Evolutionary conservation across 2,888 invertebrate species (phyloP), one percentile per base, ranked within the genome.

Genomic region (Theodoxus fluviatilis): DNA sequence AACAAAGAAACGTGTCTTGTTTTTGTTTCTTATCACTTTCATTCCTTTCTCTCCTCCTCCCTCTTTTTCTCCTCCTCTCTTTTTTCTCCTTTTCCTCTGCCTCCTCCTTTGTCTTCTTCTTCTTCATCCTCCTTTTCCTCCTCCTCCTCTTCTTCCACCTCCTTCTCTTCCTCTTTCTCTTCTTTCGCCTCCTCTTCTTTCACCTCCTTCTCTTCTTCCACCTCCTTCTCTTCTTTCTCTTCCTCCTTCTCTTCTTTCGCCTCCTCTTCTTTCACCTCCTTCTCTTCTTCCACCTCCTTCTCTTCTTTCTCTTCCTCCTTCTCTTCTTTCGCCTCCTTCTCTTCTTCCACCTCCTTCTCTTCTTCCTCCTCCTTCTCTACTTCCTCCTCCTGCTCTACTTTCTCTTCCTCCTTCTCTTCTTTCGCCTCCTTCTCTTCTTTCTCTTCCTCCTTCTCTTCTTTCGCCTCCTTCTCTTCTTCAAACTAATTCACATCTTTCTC

Each of bases 11-110:
- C 25, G 4, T 52, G 52, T 52, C 7, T 52, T 52, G n/a, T 25
- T 52, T n/a, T n/a, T n/a, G n/a, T n/a, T n/a, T n/a, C n/a, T 4
- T n/a, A n/a, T n/a, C n/a, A n/a, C n/a, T 47, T n/a, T 22, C 22
- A 6, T 57, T 6, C 31, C 57, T 57, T 28, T 57, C 57, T 57
- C 12, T 57, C 6, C 31, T 15, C 31, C 57, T 57, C 25, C 15
- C 57, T 57, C 25, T 57, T 33, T 57, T 33, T 57, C 57, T 57
- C 57, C 31, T 33, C 31, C 33, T 59, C 59, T 57, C 57, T 57
- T 33, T 57, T 33, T 57, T 22, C 33, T 33, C 33, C 57, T 57
- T 33, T 57, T 33, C 22, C 57, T 25, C 22, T 57, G 31, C 33
- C 57, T 22, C 57, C 22, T 33, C 15, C 57, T 57, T 33, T 15